These are phyloP conservation scores for Chlorodrepanis virens DNA, from an alignment of 2,113 vertebrate genomes.

Conservation along the genomic window DNA sequence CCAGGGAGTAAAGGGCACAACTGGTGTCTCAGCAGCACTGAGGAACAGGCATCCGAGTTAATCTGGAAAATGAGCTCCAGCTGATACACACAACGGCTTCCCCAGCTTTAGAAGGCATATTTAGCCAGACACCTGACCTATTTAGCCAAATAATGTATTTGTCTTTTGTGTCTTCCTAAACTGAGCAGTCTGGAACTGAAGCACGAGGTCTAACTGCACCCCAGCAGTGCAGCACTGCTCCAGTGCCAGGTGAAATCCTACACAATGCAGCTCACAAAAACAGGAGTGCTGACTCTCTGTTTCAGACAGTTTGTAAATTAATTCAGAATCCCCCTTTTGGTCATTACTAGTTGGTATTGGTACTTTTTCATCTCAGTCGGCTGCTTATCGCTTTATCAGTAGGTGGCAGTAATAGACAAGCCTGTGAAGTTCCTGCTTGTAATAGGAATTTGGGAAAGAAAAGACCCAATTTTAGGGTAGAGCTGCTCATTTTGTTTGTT, in stretches of 20 bases:
- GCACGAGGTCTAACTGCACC: neutral
- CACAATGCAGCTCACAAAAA: neutral
- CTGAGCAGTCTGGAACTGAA: neutral
- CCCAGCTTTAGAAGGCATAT: neutral
- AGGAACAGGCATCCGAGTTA: neutral
- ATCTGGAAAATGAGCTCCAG: neutral
- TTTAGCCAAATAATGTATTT: neutral
- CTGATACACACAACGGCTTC: neutral
- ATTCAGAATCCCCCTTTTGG: neutral
- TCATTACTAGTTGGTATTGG: neutral
- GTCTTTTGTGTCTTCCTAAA: neutral
- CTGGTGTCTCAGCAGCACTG: neutral
- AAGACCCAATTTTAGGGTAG: neutral
- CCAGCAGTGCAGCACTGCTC: neutral
- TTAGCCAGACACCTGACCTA: neutral
- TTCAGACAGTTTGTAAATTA: neutral
- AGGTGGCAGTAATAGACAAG: slow-evolving; percentile 59
- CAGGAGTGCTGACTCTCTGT: neutral
- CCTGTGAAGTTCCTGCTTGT: neutral
- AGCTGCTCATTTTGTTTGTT: neutral
- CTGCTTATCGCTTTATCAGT: slow-evolving; percentile 3
- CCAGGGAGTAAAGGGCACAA: neutral
- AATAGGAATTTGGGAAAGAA: neutral
- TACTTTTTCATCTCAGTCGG: neutral
- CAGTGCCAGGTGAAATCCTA: neutral